Base-by-base conservation (phyloP, 2,113 vertebrate genomes). In the Meriones unguiculatus region DNA sequence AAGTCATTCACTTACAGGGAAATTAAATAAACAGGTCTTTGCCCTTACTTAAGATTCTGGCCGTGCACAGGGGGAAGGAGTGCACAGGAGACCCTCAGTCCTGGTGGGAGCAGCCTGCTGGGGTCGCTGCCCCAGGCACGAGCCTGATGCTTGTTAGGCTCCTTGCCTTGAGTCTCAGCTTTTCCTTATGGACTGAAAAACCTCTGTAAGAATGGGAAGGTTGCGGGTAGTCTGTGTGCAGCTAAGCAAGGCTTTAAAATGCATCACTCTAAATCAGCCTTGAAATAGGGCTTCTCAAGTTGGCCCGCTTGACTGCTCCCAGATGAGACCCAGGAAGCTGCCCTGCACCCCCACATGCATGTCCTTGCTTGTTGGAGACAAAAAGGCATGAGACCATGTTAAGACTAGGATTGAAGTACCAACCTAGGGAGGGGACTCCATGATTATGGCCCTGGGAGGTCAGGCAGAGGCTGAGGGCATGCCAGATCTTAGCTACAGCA, bases 1-100 rank as follows among this genome's bases (percentile, higher is more conserved):
- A 97, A 94, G 94, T 89, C 72, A 81, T 96, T 97, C 87, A 41
- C 87, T 91, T 94, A 89, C 82, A 85, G 73, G 82, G 80, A 87
- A 93, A 97, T 97, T 96, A 95, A 97, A 94, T 54, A 80, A 75
- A 17, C 6, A 59, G 88, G 64, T 86, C 89, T 91, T 92, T 96
- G 92, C 81, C 90, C 80, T 95, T 92, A 24, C 64, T 95, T 88
- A 67, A 85, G 91, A 91, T 95, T 85, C 88, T 80, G 91, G 65
- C 75, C 77, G 28, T 82, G 78, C 5, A 2, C 1, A n/a, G 57
- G 90, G 77, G 90, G 77, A 90, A 57, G 70, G 81, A 50, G 10
- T 15, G 22, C 62, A 18, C 15, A 73, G 80, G 46, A 57, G 64
- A 87, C 9, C 2, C 38, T 9, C 10, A 32, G n/a, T 86, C 81